Percentiles rank a stretch among this genome's conserved stretches.
These are phyloP conservation scores for Porites divaricata DNA, from an alignment of 92 coral and sea anemone genomes.

Conservation along the genomic window DNA sequence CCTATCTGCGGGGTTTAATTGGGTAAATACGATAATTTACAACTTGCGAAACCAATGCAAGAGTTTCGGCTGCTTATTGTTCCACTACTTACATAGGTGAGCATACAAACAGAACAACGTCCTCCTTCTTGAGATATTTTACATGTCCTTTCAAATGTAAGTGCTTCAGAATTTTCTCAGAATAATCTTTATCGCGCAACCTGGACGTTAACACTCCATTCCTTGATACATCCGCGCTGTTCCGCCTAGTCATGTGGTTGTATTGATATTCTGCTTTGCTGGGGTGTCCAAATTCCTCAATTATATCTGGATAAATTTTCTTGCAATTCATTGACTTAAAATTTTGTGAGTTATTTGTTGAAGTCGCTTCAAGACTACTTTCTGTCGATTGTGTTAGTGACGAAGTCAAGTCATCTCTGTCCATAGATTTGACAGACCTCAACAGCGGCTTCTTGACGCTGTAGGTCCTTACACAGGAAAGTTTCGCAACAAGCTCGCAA, in stretches of 20 bases:
- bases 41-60: not conserved
- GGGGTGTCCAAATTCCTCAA: slow-evolving; percentile 11
- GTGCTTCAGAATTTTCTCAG: slow-evolving; percentile 17
- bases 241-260: slow-evolving; percentile 10
- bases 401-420: not conserved
- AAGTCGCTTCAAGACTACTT: not conserved
- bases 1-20: too few relatives aligned
- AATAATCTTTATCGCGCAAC: slow-evolving; percentile 19
- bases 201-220: slow-evolving; percentile 12
- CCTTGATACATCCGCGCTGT: slow-evolving; percentile 15
- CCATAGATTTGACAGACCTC: slow-evolving; percentile 21
- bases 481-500: slow-evolving; percentile 75
- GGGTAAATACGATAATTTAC: too few relatives aligned
- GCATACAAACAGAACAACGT: slow-evolving; percentile 78
- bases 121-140: slow-evolving; percentile 65
- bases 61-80: not conserved
- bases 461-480: slow-evolving; percentile 26
- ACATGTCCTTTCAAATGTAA: slow-evolving; percentile 83
- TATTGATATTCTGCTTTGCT: not conserved
- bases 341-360: slow-evolving; percentile 5
- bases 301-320: not conserved
- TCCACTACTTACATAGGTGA: slow-evolving; percentile 78
- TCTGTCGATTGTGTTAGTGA: slow-evolving; percentile 8
- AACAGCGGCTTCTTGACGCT: not conserved
- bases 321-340: not conserved